Percentiles rank a stretch among this genome's conserved stretches.
Conservation (phyloP, 2,797 vertebrate genomes). For the Knipowitschia caucasica region DNA sequence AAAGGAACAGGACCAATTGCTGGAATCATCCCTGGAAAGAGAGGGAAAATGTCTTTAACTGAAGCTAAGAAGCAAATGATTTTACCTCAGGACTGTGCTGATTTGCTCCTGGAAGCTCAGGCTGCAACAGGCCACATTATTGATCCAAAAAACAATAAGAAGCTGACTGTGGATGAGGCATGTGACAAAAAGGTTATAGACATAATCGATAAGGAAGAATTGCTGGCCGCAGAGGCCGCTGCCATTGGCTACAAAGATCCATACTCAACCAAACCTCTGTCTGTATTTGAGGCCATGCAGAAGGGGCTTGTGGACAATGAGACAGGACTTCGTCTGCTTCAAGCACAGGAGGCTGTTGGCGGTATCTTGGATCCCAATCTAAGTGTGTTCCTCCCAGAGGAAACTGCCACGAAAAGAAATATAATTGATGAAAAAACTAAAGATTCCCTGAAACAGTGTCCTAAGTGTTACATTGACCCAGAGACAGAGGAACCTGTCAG, state of each 20-base stretch:
- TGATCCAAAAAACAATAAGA: slow-evolving; percentile 81
- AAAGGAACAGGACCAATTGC: slow-evolving; percentile 86
- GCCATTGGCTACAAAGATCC: slow-evolving; percentile 85
- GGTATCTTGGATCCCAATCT: slow-evolving; percentile 89
- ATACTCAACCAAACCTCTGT: slow-evolving; percentile 78
- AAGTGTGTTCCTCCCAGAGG: slow-evolving; percentile 87
- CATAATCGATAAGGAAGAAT: slow-evolving; percentile 78
- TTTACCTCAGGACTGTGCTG: slow-evolving; percentile 76
- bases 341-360: slow-evolving; percentile 87
- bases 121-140: slow-evolving; percentile 91
- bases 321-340: slow-evolving; percentile 82
- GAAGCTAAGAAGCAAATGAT: slow-evolving; percentile 86
- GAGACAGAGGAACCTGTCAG: slow-evolving; percentile 76
- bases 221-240: slow-evolving; percentile 87
- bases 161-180: slow-evolving; percentile 84
- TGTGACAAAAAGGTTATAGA: slow-evolving; percentile 84
- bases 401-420: slow-evolving; percentile 83
- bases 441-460: slow-evolving; percentile 75
- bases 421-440: slow-evolving; percentile 84
- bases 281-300: slow-evolving; percentile 85
- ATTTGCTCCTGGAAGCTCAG: slow-evolving; percentile 89
- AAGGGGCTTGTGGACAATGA: slow-evolving; percentile 83
- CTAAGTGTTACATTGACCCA: slow-evolving; percentile 85
- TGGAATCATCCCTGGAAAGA: slow-evolving; percentile 70
- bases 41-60: slow-evolving; percentile 83